These are phyloP conservation scores for Heteromurus nitidus DNA, from an alignment of 2,888 invertebrate species.

Conservation along the genomic window DNA sequence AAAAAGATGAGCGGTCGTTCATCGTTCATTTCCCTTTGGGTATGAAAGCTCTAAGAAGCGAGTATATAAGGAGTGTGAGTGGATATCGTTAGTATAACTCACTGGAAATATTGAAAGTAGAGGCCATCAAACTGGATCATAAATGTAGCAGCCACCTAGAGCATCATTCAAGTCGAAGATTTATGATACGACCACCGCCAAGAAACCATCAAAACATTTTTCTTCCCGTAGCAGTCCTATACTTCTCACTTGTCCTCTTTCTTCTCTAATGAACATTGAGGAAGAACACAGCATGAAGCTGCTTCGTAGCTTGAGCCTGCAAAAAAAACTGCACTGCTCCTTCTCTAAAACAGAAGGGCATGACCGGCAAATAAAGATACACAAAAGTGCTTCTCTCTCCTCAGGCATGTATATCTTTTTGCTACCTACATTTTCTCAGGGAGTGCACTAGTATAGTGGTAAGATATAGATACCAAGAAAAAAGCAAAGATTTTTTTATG, in stretches of 20 bases:
- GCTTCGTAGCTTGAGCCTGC: too few relatives aligned
- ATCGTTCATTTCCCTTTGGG: too few relatives aligned
- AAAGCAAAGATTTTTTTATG: neutral
- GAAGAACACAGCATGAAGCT: neutral
- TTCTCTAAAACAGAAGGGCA: neutral
- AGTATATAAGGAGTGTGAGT: too few relatives aligned
- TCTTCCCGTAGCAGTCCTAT: neutral
- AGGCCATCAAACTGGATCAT: slow-evolving; percentile 59
- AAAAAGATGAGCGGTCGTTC: too few relatives aligned
- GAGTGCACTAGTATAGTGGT: neutral
- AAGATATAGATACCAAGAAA: too few relatives aligned
- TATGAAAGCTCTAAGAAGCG: too few relatives aligned
- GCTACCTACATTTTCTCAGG: neutral
- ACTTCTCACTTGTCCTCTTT: neutral
- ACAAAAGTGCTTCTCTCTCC: neutral
- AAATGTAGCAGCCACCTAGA: slow-evolving; percentile 53
- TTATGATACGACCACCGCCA: slow-evolving; percentile 59
- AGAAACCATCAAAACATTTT: slow-evolving; percentile 42
- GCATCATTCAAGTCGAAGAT: slow-evolving; percentile 54
- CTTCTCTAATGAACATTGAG: slow-evolving; percentile 14
- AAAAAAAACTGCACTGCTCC: neutral
- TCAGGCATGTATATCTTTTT: neutral
- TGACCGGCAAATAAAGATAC: neutral
- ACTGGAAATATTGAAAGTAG: neutral
- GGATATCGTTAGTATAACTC: too few relatives aligned